Conservation (phyloP, 2,113 vertebrate species). For the chimpanzee (Pan troglodytes) region DNA sequence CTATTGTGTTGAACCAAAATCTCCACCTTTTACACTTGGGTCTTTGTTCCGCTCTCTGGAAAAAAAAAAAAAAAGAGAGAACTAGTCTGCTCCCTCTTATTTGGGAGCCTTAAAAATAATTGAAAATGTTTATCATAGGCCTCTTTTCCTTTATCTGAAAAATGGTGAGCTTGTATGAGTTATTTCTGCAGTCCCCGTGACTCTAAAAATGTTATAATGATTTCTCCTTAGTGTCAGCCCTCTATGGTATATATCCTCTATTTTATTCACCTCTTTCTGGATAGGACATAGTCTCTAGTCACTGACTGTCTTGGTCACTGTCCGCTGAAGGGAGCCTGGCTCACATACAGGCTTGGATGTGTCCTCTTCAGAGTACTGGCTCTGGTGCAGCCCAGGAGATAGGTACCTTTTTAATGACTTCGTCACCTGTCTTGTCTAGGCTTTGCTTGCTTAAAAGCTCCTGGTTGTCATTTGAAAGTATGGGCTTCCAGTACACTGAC, state of each 20-base stretch:
- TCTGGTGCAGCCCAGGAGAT: background rate
- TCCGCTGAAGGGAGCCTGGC: background rate
- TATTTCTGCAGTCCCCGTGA: background rate
- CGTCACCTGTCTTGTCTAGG: background rate
- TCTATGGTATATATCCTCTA: background rate
- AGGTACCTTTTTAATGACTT: background rate
- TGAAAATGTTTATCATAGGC: background rate
- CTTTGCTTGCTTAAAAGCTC: background rate
- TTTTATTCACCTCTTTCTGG: background rate
- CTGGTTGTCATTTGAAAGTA: background rate
- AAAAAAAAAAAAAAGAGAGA: background rate
- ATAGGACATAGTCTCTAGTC: background rate
- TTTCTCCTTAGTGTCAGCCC: background rate
- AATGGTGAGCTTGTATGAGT: background rate
- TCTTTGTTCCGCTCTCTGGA: background rate
- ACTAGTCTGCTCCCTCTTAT: background rate
- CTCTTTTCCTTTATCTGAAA: background rate
- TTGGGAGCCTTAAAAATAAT: slow-evolving; percentile 34
- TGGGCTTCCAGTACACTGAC: background rate
- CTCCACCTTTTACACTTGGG: background rate
- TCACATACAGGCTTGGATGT: background rate
- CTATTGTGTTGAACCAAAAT: background rate
- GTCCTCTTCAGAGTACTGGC: background rate
- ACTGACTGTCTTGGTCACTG: background rate
- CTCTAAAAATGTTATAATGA: background rate